phyloP scores from a whole-genome alignment of 53 echinoderm and acorn worm genomes.

The Henricia sp. region DNA sequence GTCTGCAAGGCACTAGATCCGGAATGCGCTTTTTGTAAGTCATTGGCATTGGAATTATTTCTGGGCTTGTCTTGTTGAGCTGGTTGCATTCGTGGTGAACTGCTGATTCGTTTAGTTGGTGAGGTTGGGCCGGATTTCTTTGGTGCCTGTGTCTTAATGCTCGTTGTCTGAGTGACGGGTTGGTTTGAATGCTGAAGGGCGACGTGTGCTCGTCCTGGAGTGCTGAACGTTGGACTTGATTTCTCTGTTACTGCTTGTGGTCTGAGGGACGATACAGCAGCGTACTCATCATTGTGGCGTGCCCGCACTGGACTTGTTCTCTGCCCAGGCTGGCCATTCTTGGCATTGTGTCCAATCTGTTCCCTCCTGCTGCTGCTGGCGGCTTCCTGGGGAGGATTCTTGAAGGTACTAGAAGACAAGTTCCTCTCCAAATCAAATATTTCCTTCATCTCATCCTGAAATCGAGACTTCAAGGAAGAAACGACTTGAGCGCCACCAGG shows the following conservation, averaged over 20 bases:
- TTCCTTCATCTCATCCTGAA: constrained; percentile 76
- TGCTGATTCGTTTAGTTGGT: constrained; percentile 33
- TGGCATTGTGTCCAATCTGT: constrained; percentile 50
- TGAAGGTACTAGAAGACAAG: constrained; percentile 78
- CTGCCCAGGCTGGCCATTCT: constrained; percentile 32
- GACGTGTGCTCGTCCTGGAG: constrained; percentile 49
- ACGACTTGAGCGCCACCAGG: constrained; percentile 85
- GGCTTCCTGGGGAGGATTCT: constrained; percentile 70
- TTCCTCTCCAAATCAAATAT: constrained; percentile 89
- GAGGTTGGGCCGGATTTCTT: constrained; percentile 36
- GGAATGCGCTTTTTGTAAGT: constrained; percentile 63
- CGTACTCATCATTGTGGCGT: constrained; percentile 78
- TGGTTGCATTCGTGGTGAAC: constrained; percentile 45
- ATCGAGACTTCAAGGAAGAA: constrained; percentile 78
- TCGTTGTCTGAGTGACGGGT: neutral
- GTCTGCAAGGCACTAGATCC: constrained; percentile 72
- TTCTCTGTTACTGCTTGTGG: constrained; percentile 34
- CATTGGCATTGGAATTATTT: constrained; percentile 95
- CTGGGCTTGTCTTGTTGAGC: constrained; percentile 70
- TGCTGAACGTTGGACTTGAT: constrained; percentile 42
- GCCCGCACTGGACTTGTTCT: constrained; percentile 59
- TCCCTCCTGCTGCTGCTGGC: constrained; percentile 47
- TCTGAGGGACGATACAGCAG: constrained; percentile 73
- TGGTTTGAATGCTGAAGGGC: constrained; percentile 20
- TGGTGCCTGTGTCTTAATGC: constrained; percentile 25